Evolutionary conservation across 2,888 invertebrate species (phyloP), one percentile per base, ranked within the genome.

Genomic region (Temnothorax unifasciatus): DNA sequence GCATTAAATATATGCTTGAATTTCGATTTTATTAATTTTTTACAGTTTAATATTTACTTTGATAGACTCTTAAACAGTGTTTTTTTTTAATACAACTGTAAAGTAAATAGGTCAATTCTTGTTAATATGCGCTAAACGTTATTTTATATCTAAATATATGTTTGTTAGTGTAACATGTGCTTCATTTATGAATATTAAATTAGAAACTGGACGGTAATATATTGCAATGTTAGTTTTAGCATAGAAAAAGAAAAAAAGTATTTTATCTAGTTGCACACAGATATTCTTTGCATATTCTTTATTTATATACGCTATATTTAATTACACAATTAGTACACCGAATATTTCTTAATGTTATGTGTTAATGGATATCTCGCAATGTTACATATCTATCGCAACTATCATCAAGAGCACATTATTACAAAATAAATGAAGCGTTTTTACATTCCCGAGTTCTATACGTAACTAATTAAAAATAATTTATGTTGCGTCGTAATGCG

Each of bases 241-340:
- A 21, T 52, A 52, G 29, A 29, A 29, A 29, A 29, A 29, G 25
- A 18, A 50, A 18, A 54, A 8, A 54, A 21, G 21, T 54, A 21
- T 54, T 21, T 54, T 29, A 29, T n/a, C 9, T 9, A 54, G 11
- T 54, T 54, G n/a, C n/a, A 54, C 21, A 54, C 21, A 54, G 11
- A 54, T 25, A 59, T 59, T 29, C 25, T 29, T 25, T 59, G 41
- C 21, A 57, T 50, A 11, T 18, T 29, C 8, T 41, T 15, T 57
- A 57, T 73, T 57, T 57, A 21, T 73, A 41, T 41, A 41, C 25
- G 8, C 18, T 50, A 44, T 57, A 57, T 73, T 41, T 38, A 57
- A 57, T 73, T 57, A 18, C 21, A 41, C 25, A 41, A 54, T 71
- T 57, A 38, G 18, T 57, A 9, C 4, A 21, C 15, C 21, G 5